These are phyloP conservation scores for Malurus melanocephalus DNA, from an alignment of 2,113 vertebrate species.

Conservation along the genomic window DNA sequence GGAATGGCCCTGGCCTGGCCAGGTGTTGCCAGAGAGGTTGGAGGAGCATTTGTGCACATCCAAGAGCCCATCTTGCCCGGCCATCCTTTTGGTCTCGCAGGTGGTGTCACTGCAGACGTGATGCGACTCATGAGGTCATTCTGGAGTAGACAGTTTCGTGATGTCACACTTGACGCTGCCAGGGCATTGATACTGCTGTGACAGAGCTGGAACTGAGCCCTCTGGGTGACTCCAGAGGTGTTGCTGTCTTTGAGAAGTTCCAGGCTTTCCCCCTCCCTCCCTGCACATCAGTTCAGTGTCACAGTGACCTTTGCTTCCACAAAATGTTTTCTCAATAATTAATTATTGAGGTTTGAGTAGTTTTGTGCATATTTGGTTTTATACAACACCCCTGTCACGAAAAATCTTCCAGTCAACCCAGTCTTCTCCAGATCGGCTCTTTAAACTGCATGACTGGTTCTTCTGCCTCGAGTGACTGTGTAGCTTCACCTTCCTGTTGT, in stretches of 20 bases:
- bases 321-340: accelerated
- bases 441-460: background rate
- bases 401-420: background rate
- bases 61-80: accelerated
- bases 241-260: accelerated
- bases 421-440: background rate
- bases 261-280: too few species aligned
- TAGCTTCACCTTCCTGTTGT: background rate
- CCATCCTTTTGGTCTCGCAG: accelerated
- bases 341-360: accelerated
- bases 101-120: accelerated
- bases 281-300: background rate
- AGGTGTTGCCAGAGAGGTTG: accelerated
- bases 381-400: too few species aligned
- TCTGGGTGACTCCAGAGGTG: background rate
- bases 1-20: accelerated
- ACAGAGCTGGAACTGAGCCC: background rate
- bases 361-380: background rate
- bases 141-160: background rate
- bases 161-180: background rate
- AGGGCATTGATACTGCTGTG: accelerated
- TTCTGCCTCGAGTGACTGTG: background rate
- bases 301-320: background rate
- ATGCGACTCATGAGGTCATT: background rate
- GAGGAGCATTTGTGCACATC: background rate